Evolutionary conservation across 2,113 vertebrate species (phyloP).

Genomic region (Passer montanus): DNA sequence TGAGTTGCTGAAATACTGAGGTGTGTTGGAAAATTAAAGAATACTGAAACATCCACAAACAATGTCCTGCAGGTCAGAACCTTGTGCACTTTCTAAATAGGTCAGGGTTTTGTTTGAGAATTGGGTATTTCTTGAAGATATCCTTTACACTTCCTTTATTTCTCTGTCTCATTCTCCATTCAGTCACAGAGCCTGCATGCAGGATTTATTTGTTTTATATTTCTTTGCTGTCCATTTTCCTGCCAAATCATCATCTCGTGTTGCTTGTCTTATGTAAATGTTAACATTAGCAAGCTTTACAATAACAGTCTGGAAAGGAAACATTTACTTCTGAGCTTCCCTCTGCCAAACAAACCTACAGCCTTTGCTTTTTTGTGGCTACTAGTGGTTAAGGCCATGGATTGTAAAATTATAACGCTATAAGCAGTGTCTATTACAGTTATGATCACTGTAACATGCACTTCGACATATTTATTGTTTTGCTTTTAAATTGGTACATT

Average conservation of each 20-base stretch:
- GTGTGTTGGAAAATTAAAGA: not conserved
- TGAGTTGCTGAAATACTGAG: not conserved
- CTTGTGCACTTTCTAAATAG: not conserved
- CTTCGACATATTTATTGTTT: not conserved
- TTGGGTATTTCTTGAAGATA: not conserved
- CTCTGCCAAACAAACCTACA: conserved; percentile 3
- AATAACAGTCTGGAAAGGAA: conserved; percentile 32
- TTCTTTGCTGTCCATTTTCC: conserved; percentile 29
- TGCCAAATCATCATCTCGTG: not conserved
- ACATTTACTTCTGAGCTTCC: conserved; percentile 40
- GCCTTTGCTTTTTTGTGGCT: not conserved
- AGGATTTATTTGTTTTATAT: conserved; percentile 26
- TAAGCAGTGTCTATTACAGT: not conserved
- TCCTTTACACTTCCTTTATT: not conserved
- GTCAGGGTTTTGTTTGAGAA: not conserved
- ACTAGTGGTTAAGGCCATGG: not conserved
- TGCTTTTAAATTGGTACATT: not conserved
- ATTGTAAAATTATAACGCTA: not conserved
- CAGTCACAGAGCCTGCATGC: not conserved
- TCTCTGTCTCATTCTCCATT: not conserved
- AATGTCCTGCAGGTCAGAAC: not conserved
- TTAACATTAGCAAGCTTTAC: conserved; percentile 30
- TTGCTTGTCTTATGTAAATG: conserved; percentile 34
- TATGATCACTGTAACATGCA: not conserved
- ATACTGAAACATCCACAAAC: not conserved